A percentile compares a stretch with the other conserved stretches of the same genome.
Conservation (phyloP, 2,797 vertebrate genomes). For the Parotocinclus haroldoi region DNA sequence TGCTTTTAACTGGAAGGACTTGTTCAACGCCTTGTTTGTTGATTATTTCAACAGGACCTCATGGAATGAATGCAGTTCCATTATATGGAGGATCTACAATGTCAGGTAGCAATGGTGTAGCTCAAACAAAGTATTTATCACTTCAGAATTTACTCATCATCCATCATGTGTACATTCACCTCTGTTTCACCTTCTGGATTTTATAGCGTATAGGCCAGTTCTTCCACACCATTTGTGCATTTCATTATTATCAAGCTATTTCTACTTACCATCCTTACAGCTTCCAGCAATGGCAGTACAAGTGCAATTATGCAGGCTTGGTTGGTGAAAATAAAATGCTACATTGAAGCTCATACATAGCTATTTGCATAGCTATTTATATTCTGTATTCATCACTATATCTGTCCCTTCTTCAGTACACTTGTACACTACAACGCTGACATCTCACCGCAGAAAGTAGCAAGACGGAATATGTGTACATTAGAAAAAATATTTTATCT, state of each 20-base stretch:
- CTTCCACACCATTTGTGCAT: background rate
- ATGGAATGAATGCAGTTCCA: slow-evolving; percentile 20
- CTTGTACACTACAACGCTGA: no score
- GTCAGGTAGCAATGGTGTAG: background rate
- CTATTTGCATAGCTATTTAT: background rate
- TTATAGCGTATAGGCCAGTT: background rate
- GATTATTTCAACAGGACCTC: slow-evolving; percentile 11
- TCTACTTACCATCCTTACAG: background rate
- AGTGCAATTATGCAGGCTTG: background rate
- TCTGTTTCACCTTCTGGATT: background rate
- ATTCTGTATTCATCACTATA: background rate
- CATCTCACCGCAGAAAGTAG: no score
- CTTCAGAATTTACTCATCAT: background rate
- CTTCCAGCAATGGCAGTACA: background rate
- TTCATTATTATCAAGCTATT: background rate
- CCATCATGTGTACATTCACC: background rate
- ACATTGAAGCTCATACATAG: slow-evolving; percentile 4
- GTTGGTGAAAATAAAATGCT: background rate
- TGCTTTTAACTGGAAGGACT: slow-evolving; percentile 27
- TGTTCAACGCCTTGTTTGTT: slow-evolving; percentile 33
- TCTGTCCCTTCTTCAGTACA: no score
- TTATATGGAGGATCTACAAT: background rate
- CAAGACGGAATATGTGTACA: no score
- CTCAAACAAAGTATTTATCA: background rate
- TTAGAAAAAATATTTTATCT: no score